These are phyloP conservation scores for Phengaris arion DNA, from an alignment of 2,888 invertebrate genomes.

Conservation along the genomic window DNA sequence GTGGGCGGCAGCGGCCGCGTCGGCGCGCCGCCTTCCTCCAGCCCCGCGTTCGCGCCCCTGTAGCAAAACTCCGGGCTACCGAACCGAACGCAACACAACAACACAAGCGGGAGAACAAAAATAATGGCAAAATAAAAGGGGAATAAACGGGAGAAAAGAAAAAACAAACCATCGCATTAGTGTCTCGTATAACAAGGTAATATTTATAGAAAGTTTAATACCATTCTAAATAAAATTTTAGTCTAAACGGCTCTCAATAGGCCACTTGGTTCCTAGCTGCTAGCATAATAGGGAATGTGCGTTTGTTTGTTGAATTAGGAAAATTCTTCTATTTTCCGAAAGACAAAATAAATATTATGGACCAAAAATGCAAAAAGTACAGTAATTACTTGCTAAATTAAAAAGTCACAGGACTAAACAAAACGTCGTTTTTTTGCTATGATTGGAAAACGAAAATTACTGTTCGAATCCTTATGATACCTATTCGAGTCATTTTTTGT, in stretches of 20 bases:
- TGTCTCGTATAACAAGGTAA: background rate
- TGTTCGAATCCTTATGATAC: too few relatives aligned
- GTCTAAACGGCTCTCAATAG: background rate
- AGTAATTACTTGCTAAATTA: too few relatives aligned
- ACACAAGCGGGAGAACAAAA: constrained; percentile 43
- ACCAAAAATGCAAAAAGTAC: too few relatives aligned
- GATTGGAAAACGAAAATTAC: too few relatives aligned
- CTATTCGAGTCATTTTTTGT: too few relatives aligned
- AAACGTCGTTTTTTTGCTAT: too few relatives aligned
- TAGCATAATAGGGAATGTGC: too few relatives aligned
- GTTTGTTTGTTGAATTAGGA: too few relatives aligned
- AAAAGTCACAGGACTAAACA: too few relatives aligned
- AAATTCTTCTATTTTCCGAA: too few relatives aligned
- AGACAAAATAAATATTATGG: too few relatives aligned
- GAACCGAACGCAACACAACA: constrained; percentile 56
- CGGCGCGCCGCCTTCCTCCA: constrained; percentile 83
- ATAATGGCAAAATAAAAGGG: constrained; percentile 33
- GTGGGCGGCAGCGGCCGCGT: constrained; percentile 96
- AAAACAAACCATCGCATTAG: constrained; percentile 30
- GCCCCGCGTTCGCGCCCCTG: constrained; percentile 84
- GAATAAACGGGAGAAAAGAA: constrained; percentile 34
- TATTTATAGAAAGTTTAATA: background rate
- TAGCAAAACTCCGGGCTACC: constrained; percentile 91
- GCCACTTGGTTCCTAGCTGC: background rate
- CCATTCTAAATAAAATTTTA: background rate